phyloP scores from a whole-genome alignment of 2,888 invertebrate genomes.

The Eristalis intricaria region DNA sequence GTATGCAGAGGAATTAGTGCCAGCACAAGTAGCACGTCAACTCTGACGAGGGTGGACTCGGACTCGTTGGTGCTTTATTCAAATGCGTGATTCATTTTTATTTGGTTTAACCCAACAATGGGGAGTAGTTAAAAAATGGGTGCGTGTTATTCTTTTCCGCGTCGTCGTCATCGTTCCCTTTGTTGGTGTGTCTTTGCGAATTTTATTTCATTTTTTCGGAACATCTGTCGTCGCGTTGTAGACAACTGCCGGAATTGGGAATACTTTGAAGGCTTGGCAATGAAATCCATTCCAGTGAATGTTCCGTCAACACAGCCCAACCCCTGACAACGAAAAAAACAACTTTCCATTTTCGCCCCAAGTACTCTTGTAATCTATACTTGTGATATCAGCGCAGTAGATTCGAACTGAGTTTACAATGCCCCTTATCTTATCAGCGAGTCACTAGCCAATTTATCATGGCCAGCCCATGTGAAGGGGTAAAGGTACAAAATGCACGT shows the following conservation, averaged over 20 bases:
- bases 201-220: not conserved
- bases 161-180: not conserved
- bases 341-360: not conserved
- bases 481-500: not conserved
- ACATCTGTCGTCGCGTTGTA: not conserved
- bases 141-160: not conserved
- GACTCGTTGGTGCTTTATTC: slow-evolving; percentile 11
- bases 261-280: not conserved
- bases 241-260: not conserved
- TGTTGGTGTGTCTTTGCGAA: not conserved
- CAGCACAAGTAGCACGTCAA: not conserved
- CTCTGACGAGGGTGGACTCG: slow-evolving; percentile 7
- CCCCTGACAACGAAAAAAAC: not conserved
- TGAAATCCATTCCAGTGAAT: not conserved
- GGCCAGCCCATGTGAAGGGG: not conserved
- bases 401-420: not conserved
- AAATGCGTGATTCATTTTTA: slow-evolving; percentile 17
- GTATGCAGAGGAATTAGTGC: not conserved
- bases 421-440: not conserved
- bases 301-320: too few species aligned
- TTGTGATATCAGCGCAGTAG: not conserved
- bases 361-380: not conserved
- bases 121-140: not conserved
- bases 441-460: not conserved
- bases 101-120: not conserved